phyloP scores from a whole-genome alignment of 2,113 vertebrate genomes.

The Xiphias gladius region DNA sequence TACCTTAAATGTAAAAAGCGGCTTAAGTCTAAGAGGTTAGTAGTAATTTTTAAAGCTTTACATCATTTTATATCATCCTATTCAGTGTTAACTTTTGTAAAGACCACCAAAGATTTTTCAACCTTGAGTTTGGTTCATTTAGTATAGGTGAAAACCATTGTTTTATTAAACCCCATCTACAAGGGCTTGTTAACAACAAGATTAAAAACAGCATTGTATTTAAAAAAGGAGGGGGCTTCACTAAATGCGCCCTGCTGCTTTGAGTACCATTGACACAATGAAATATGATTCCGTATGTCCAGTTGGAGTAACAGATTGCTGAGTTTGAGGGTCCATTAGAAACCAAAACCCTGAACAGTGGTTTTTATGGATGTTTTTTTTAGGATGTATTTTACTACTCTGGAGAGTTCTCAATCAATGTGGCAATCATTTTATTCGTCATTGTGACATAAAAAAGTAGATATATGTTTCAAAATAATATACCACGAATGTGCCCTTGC shows the following conservation, averaged over 20 bases:
- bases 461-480: constrained; percentile 9
- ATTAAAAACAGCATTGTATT: not conserved
- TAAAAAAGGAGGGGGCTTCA: not conserved
- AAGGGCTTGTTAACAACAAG: not conserved
- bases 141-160: not conserved
- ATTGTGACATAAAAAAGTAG: not conserved
- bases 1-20: constrained; percentile 39
- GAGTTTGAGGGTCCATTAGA: not conserved
- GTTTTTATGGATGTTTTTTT: no score
- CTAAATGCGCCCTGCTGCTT: not conserved
- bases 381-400: not conserved
- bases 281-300: not conserved
- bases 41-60: constrained; percentile 2
- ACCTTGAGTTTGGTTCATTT: not conserved
- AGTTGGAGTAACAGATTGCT: not conserved
- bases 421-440: not conserved
- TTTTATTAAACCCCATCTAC: not conserved
- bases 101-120: constrained; percentile 4
- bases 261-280: not conserved
- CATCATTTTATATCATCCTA: constrained; percentile 29
- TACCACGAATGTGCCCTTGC: not conserved
- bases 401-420: not conserved
- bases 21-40: constrained; percentile 29
- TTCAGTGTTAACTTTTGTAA: constrained; percentile 32
- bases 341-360: not conserved